A percentile compares a stretch with the other conserved stretches of the same genome.
Evolutionary conservation across 2,888 invertebrate genomes (phyloP).

Genomic region (Eurytoma adleriae): DNA sequence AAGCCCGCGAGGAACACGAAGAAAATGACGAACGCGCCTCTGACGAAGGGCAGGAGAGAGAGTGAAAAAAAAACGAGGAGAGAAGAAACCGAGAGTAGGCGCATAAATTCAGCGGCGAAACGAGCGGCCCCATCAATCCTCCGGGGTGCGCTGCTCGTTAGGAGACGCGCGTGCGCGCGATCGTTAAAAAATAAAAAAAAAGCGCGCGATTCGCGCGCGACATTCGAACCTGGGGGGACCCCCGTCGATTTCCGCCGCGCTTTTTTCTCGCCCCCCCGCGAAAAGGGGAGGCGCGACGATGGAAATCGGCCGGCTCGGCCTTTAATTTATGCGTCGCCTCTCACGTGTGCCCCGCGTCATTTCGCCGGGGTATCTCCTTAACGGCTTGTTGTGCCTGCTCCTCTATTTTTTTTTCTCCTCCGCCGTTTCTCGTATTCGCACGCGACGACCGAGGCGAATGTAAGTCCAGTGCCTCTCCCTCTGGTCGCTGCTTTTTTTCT

Average conservation of each 20-base stretch:
- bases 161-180: slow-evolving; percentile 60
- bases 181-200: neutral
- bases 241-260: slow-evolving; percentile 69
- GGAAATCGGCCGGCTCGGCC: slow-evolving; percentile 22
- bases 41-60: slow-evolving; percentile 52
- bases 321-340: slow-evolving; percentile 40
- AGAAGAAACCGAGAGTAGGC: slow-evolving; percentile 55
- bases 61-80: slow-evolving; percentile 54
- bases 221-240: slow-evolving; percentile 70
- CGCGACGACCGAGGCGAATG: neutral
- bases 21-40: slow-evolving; percentile 29
- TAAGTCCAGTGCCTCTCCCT: neutral
- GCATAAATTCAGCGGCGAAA: slow-evolving; percentile 54
- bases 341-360: slow-evolving; percentile 36
- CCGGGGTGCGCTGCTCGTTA: slow-evolving; percentile 69
- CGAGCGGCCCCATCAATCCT: slow-evolving; percentile 72
- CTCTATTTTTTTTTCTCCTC: neutral
- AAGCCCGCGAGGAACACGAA: slow-evolving; percentile 34
- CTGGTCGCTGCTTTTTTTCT: neutral
- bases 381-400: neutral
- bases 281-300: neutral
- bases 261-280: slow-evolving; percentile 58
- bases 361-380: slow-evolving; percentile 38
- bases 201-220: slow-evolving; percentile 58
- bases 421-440: neutral